These are phyloP conservation scores for Pentalonia nigronervosa DNA, from an alignment of 1,140 invertebrate species.

Conservation along the genomic window DNA sequence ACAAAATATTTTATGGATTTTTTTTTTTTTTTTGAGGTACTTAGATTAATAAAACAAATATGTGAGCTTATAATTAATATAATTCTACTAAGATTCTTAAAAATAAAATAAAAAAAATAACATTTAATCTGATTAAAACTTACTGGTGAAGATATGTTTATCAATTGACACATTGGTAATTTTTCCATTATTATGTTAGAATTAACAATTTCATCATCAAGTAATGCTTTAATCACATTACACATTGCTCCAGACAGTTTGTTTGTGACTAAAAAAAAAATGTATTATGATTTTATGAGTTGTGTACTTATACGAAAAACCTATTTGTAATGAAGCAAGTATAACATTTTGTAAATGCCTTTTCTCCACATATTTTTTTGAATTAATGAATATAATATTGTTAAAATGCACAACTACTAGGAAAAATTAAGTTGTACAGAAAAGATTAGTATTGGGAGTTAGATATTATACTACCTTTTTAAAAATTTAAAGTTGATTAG, in stretches of 20 bases:
- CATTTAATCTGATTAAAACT: not conserved
- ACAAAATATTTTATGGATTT: not conserved
- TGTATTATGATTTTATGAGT: not conserved
- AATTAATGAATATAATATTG: not conserved
- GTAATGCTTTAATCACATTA: constrained; percentile 21
- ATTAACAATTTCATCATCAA: constrained; percentile 37
- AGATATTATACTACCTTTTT: not conserved
- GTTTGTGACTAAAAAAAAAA: constrained; percentile 5
- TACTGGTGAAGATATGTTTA: constrained; percentile 23
- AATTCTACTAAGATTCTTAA: not conserved
- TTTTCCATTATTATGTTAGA: constrained; percentile 30
- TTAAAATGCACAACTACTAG: not conserved
- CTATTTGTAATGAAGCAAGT: not conserved
- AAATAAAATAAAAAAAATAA: not conserved
- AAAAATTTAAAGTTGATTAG: no score
- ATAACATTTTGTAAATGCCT: not conserved
- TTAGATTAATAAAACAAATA: not conserved
- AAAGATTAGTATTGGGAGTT: not conserved
- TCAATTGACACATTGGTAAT: constrained; percentile 20
- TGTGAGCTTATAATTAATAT: not conserved
- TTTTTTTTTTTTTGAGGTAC: not conserved
- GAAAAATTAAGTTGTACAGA: not conserved
- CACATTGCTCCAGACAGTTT: constrained; percentile 38
- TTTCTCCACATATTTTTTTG: not conserved
- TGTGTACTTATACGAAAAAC: not conserved